phyloP scores from a whole-genome alignment of 1,140 invertebrate species.

The Bombus superbus region DNA sequence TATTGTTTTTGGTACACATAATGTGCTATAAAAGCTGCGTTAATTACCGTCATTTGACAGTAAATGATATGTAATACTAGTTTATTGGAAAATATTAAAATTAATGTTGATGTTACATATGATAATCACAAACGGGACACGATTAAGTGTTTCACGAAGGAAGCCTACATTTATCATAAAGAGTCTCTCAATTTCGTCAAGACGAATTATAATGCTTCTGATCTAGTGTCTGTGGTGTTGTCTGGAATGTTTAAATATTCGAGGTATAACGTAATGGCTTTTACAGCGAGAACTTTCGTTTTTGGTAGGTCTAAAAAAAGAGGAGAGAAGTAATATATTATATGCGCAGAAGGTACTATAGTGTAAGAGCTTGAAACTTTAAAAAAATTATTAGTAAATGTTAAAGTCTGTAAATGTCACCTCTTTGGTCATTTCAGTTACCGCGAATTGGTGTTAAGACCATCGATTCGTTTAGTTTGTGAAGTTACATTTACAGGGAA shows the following conservation, averaged over 20 bases:
- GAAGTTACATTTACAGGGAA: conserved; percentile 28
- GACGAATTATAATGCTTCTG: conserved; percentile 33
- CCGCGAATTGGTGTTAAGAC: conserved; percentile 28
- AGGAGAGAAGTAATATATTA: conserved; percentile 47
- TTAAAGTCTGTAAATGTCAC: conserved; percentile 58
- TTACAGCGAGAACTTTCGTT: conserved; percentile 28
- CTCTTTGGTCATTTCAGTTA: conserved; percentile 35
- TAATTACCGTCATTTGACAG: conserved; percentile 26
- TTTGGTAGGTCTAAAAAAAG: conserved; percentile 20
- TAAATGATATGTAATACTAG: conserved; percentile 24
- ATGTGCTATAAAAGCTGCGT: conserved; percentile 40
- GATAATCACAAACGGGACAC: conserved; percentile 34
- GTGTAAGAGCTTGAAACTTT: conserved; percentile 41
- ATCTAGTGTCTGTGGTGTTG: conserved; percentile 40
- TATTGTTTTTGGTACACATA: conserved; percentile 36
- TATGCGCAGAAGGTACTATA: conserved; percentile 38
- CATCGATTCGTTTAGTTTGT: conserved; percentile 39
- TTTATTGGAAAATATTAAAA: conserved; percentile 51
- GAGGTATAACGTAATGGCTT: conserved; percentile 34
- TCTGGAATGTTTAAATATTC: conserved; percentile 49
- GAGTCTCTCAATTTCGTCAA: conserved; percentile 26
- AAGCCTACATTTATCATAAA: conserved; percentile 36
- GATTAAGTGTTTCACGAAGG: conserved; percentile 8
- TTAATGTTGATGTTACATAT: conserved; percentile 61
- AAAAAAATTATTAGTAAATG: conserved; percentile 46